Evolutionary conservation across 2,888 invertebrate genomes (phyloP).

Genomic region (Aspidiotus destructor): DNA sequence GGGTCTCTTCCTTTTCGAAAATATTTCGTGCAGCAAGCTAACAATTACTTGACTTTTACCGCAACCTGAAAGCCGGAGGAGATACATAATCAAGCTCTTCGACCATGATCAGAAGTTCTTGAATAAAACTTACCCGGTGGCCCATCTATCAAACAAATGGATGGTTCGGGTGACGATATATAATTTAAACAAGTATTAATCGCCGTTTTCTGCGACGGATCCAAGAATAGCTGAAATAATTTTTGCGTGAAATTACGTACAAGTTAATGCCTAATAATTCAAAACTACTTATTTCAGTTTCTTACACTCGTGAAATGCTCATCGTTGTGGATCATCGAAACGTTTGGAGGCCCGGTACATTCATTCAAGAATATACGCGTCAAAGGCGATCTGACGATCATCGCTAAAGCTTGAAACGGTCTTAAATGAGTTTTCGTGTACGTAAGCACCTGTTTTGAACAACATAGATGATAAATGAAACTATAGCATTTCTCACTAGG

Average conservation of each 20-base stretch:
- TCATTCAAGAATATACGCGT: not conserved
- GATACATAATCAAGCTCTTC: not conserved
- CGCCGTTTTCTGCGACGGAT: constrained; percentile 1
- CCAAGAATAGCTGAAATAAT: not conserved
- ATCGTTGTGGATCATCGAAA: not conserved
- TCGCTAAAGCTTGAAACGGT: constrained; percentile 3
- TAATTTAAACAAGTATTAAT: constrained; percentile 11
- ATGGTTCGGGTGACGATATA: not conserved
- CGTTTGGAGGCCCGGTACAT: too few species aligned
- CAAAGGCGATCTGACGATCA: constrained; percentile 1
- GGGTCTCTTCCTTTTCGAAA: not conserved
- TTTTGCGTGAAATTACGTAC: not conserved
- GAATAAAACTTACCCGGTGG: constrained; percentile 6
- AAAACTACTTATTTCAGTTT: not conserved
- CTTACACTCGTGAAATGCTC: not conserved
- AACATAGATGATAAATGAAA: not conserved
- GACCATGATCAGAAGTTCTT: not conserved
- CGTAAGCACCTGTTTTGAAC: not conserved
- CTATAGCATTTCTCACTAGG: not conserved
- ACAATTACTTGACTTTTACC: constrained; percentile 11
- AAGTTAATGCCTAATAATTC: too few species aligned
- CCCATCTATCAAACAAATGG: constrained; percentile 10
- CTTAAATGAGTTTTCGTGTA: constrained; percentile 3
- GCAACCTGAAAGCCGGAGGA: not conserved
- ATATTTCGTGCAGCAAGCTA: not conserved